Conservation (phyloP, 2,113 vertebrate species). For the Indicator maculatus region DNA sequence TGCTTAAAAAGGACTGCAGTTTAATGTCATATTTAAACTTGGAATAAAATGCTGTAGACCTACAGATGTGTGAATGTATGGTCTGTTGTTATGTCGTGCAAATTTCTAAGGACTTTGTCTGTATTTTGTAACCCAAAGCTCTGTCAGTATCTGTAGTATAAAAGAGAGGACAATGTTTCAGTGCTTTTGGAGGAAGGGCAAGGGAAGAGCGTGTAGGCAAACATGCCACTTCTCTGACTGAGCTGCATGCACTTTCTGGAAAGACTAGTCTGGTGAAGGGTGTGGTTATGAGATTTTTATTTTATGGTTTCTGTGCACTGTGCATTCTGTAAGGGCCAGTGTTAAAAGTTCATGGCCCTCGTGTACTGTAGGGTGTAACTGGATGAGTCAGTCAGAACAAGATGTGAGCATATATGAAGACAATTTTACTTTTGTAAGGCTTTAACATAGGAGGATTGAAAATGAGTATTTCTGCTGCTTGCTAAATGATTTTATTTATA, state of each 20-base stretch:
- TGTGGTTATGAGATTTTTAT: conserved; percentile 2
- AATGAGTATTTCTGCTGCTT: background rate
- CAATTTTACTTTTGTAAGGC: conserved; percentile 13
- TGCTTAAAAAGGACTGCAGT: background rate
- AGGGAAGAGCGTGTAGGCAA: background rate
- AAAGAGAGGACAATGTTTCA: background rate
- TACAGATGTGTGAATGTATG: background rate
- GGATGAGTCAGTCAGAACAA: conserved; percentile 45
- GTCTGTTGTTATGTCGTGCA: background rate
- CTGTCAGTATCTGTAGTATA: background rate
- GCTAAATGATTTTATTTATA: background rate
- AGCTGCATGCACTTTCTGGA: background rate
- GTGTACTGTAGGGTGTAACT: conserved; percentile 43
- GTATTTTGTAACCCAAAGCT: background rate
- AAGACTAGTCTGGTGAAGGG: conserved; percentile 13
- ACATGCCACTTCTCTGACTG: background rate
- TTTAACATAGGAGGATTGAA: background rate
- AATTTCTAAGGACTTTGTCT: background rate
- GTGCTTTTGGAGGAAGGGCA: background rate
- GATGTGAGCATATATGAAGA: background rate
- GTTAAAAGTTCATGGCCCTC: background rate
- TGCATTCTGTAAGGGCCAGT: background rate
- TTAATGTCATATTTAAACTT: background rate
- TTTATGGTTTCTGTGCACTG: background rate
- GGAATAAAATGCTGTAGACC: background rate